Evolutionary conservation across 2,888 invertebrate species (phyloP), one percentile per base, ranked within the genome.

Genomic region (Sipha maydis): DNA sequence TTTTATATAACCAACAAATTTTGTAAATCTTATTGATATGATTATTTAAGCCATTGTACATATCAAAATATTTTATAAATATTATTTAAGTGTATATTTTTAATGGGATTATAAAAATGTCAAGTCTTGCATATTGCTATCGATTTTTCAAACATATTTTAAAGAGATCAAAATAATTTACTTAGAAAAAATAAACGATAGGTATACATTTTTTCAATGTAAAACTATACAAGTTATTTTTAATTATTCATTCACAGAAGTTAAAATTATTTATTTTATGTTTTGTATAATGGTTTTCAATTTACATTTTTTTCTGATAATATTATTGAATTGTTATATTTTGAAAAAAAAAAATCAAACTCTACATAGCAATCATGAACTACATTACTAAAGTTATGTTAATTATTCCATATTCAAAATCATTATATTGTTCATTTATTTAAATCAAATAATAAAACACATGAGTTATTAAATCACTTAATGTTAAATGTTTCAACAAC

Each of bases 51-150:
- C 67, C 61, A 85, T 77, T 85, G 85, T 85, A 85, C 85, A 85
- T 85, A 85, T 85, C 85, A 61, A 38, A 78, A 84, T 84, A 76
- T 85, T 77, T 77, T 85, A 77, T 77, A 85, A 69, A 85, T 48
- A 17, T 67, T 85, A 84, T 84, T 61, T 85, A 85, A 76, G 31
- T 85, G 41, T 76, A 48, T 76, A 76, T 76, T 84, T 76, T 85
- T 67, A 85, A 85, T 77, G 17, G n/a, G 25, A 67, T 85, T 67
- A 75, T 76, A 5, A 34, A 77, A 85, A 77, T 77, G 48, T 69
- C 85, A 77, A 85, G 67, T 85, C 77, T 77, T 31, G 69, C 25
- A 48, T 77, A 48, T 77, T 48, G 17, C 25, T 17, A 77, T 67
- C 41, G 75, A 38, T 21, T 17, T 76, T 84, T 67, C n/a, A 61